Base-by-base conservation (phyloP, 1,140 invertebrate genomes). In the Papilio xuthus region DNA sequence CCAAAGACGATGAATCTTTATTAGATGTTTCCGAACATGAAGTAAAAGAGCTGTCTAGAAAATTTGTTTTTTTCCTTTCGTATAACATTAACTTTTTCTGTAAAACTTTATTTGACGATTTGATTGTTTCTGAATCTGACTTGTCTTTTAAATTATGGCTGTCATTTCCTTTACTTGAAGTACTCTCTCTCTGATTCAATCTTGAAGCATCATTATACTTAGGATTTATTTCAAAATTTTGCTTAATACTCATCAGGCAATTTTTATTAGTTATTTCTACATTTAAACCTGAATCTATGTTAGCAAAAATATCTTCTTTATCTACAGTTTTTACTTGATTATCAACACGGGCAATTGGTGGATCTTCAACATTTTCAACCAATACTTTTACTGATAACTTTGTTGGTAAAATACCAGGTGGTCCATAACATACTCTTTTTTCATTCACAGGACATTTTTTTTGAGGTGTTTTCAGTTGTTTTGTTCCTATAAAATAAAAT, bases 231-330 rank as follows among this genome's bases (percentile, higher is more conserved):
- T 74, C 20, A 18, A 53, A 10, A 23, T 78, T 50, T 41, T 80
- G n/a, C 53, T 73, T 56, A 75, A 73, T 53, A 28, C 77, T 70
- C 41, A 80, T 82, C 12, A 86, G 44, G 42, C 44, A 10, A 10
- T 85, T 82, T 78, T 82, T 80, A 50, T 87, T 86, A 67, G 82
- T 80, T 69, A 89, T 85, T 70, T 84, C 50, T 26, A 87, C 15
- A 63, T 83, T 81, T 15, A 84, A 44, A 78, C 82, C 79, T 6
- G 88, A 85, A 73, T 88, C 86, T 23, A 83, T 70, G 28, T 81
- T 81, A 15, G 32, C 79, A 60, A 77, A 82, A 37, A 78, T 75
- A 71, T 84, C 79, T 75, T 78, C 23, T 67, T 78, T 42, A 26
- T 71, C 20, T 53, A 18, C 26, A 12, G 32, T 47, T 44, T 60